phyloP scores from a whole-genome alignment of 2,113 vertebrate species.

The Nothoprocta pentlandii region DNA sequence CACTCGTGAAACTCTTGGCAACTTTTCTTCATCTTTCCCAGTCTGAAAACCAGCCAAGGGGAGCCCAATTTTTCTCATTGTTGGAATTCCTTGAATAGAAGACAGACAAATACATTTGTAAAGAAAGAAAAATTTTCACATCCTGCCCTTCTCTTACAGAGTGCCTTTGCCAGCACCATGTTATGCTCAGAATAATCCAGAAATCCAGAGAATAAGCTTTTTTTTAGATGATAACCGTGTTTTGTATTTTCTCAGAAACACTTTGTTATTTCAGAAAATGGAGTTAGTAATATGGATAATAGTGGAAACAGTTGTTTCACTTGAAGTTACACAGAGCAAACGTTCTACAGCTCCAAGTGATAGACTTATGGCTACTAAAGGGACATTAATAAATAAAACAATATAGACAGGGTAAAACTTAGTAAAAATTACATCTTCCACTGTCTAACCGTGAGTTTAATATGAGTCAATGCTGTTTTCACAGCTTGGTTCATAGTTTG shows the following conservation, averaged over 20 bases:
- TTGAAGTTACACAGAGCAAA: background rate
- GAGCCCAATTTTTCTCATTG: background rate
- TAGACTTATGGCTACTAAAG: constrained; percentile 2
- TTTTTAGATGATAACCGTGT: background rate
- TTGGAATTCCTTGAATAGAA: constrained; percentile 42
- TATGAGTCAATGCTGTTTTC: constrained; percentile 51
- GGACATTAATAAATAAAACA: constrained; percentile 51
- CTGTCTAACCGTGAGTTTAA: constrained; percentile 52
- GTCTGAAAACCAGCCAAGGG: constrained; percentile 35
- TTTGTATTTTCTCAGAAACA: constrained; percentile 13
- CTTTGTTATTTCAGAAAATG: background rate
- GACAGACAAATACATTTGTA: background rate
- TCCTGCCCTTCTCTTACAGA: background rate
- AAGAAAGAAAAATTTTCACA: constrained; percentile 31
- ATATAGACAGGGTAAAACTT: background rate
- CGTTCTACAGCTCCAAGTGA: background rate
- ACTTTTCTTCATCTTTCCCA: background rate
- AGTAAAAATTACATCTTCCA: constrained; percentile 65
- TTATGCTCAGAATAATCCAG: constrained; percentile 9
- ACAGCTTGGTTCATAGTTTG: constrained; percentile 49
- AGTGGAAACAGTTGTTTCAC: constrained; percentile 12
- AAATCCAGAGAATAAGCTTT: background rate
- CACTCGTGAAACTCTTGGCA: constrained; percentile 39
- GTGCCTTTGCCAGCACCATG: constrained; percentile 9
- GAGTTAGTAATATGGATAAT: background rate